phyloP scores from a whole-genome alignment of 2,113 vertebrate species.

The Oreotrochilus melanogaster region DNA sequence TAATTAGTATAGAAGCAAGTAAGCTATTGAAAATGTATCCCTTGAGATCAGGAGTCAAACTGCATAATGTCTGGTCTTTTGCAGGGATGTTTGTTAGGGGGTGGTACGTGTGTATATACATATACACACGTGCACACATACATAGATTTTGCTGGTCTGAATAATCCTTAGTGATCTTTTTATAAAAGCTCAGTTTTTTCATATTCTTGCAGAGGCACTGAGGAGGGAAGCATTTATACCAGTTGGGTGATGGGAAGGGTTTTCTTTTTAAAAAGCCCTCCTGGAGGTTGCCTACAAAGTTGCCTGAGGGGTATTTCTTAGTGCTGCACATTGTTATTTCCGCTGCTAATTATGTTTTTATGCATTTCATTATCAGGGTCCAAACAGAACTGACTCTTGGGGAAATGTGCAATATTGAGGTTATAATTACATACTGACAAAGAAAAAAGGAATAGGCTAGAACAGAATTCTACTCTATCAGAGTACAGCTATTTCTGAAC shows the following conservation, averaged over 20 bases:
- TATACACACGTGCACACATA: background rate
- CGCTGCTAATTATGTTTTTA: slow-evolving; percentile 79
- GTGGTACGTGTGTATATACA: background rate
- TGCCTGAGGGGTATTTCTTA: slow-evolving; percentile 47
- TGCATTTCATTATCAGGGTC: slow-evolving; percentile 83
- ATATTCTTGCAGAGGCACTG: slow-evolving; percentile 28
- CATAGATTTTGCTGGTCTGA: background rate
- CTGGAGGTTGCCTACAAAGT: background rate
- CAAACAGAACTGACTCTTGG: slow-evolving; percentile 75
- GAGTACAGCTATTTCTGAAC: slow-evolving; percentile 72
- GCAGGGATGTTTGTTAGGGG: background rate
- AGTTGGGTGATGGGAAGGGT: background rate
- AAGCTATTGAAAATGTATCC: background rate
- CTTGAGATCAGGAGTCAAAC: background rate
- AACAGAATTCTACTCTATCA: slow-evolving; percentile 31
- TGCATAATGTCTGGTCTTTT: background rate
- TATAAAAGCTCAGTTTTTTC: background rate
- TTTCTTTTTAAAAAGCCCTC: slow-evolving; percentile 33
- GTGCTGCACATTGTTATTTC: slow-evolving; percentile 68
- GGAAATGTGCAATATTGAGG: slow-evolving; percentile 74
- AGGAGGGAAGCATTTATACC: background rate
- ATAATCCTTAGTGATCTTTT: slow-evolving; percentile 19
- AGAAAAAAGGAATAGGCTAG: slow-evolving; percentile 54
- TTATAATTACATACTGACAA: slow-evolving; percentile 35
- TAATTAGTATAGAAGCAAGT: slow-evolving; percentile 26